These are phyloP conservation scores for Meriones unguiculatus DNA, from an alignment of 2,113 vertebrate species.

Conservation along the genomic window DNA sequence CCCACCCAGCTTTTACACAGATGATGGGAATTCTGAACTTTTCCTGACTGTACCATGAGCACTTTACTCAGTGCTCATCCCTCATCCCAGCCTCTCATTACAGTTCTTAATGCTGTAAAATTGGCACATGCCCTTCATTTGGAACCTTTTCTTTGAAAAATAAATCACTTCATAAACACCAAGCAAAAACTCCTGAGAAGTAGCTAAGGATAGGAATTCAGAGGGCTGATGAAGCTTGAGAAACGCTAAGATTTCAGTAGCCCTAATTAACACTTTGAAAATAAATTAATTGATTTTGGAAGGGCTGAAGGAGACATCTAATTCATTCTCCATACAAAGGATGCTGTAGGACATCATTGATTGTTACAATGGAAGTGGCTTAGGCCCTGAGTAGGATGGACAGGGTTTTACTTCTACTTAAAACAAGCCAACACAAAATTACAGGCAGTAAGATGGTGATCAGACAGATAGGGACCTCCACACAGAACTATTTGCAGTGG, in stretches of 20 bases:
- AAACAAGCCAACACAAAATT: neutral
- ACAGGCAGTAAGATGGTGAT: accelerated
- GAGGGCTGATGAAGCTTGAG: accelerated
- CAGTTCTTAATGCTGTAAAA: neutral
- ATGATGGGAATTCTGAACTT: neutral
- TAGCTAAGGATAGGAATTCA: accelerated
- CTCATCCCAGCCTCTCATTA: neutral
- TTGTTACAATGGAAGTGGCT: neutral
- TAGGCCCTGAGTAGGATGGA: neutral
- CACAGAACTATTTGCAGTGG: neutral
- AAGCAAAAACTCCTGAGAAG: neutral
- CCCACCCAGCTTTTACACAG: neutral
- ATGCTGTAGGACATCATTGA: accelerated
- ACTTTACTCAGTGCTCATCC: neutral
- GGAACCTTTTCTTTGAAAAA: neutral
- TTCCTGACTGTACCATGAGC: neutral
- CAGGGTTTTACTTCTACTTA: neutral
- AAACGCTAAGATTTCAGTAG: neutral
- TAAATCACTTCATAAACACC: accelerated
- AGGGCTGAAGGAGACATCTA: too few relatives aligned
- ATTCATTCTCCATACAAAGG: accelerated
- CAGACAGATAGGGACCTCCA: neutral
- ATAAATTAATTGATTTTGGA: neutral
- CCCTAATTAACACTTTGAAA: neutral
- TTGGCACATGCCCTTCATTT: neutral